These are phyloP conservation scores for Neolamprologus longior DNA, from an alignment of 2,113 vertebrate genomes.

Conservation along the genomic window DNA sequence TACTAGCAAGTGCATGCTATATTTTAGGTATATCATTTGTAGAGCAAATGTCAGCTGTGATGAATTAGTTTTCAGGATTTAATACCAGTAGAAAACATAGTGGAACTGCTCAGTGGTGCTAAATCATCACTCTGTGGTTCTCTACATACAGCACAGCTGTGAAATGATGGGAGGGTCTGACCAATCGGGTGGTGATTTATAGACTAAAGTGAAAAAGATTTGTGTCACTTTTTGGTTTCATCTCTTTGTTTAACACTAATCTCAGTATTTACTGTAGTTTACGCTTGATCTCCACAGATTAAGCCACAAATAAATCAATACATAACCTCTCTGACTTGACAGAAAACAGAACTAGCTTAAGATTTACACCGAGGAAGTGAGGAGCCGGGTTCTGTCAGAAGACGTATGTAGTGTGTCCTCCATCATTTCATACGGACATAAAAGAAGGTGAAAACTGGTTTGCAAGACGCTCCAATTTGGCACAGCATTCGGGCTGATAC, in stretches of 20 bases:
- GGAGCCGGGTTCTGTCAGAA: conserved; percentile 9
- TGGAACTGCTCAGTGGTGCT: not conserved
- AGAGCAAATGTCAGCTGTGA: not conserved
- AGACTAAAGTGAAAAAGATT: not conserved
- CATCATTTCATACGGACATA: conserved; percentile 16
- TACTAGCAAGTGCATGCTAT: not conserved
- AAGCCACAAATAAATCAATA: not conserved
- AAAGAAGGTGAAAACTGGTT: conserved; percentile 55
- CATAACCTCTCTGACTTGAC: not conserved
- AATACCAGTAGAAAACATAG: not conserved
- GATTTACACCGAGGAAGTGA: not conserved
- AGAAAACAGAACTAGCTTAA: not conserved
- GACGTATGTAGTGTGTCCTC: conserved; percentile 33
- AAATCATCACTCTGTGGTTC: not conserved
- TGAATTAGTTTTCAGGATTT: not conserved
- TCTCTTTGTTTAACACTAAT: not conserved
- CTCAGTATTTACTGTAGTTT: not conserved
- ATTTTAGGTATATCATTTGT: not conserved
- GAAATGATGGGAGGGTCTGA: not conserved
- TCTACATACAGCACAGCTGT: not conserved
- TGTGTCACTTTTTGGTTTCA: not conserved
- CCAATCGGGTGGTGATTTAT: not conserved
- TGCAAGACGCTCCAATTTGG: conserved; percentile 56
- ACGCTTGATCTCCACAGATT: not conserved
- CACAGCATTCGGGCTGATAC: conserved; percentile 2